Evolutionary conservation across 2,888 invertebrate species (phyloP).

Genomic region (Andrena chrysosceles): DNA sequence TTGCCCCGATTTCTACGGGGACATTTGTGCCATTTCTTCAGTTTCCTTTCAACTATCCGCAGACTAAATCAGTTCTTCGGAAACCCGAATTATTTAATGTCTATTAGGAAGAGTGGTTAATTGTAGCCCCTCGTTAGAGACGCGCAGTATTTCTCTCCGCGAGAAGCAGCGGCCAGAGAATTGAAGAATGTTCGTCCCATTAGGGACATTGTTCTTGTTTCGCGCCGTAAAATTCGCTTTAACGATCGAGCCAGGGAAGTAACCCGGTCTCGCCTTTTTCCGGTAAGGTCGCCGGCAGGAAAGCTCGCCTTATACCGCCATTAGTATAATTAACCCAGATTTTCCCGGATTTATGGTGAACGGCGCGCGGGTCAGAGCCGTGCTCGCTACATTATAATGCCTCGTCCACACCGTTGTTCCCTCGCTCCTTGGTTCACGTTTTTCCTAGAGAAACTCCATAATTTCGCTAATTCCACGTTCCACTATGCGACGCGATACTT

Average conservation of each 20-base stretch:
- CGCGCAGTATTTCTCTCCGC: not conserved
- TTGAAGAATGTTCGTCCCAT: slow-evolving; percentile 10
- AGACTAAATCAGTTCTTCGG: too few relatives aligned
- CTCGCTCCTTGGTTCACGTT: not conserved
- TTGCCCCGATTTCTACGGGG: too few relatives aligned
- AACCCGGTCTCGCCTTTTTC: slow-evolving; percentile 66
- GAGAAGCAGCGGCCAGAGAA: not conserved
- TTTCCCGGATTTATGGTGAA: slow-evolving; percentile 78
- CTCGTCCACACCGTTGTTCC: slow-evolving; percentile 47
- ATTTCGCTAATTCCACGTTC: not conserved
- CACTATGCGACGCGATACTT: not conserved
- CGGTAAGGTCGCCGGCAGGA: slow-evolving; percentile 67
- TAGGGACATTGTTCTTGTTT: slow-evolving; percentile 33
- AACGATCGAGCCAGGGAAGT: slow-evolving; percentile 48
- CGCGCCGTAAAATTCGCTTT: slow-evolving; percentile 37
- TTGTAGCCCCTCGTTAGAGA: not conserved
- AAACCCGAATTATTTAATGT: too few relatives aligned
- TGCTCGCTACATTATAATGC: slow-evolving; percentile 55
- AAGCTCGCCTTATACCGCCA: slow-evolving; percentile 70
- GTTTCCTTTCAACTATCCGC: too few relatives aligned
- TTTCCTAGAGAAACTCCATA: not conserved
- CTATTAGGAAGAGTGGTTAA: not conserved
- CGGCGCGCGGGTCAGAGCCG: slow-evolving; percentile 63
- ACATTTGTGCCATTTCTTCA: too few relatives aligned
- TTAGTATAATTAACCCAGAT: slow-evolving; percentile 77